Conservation (phyloP, 2,113 vertebrate genomes). For the Nannospalax galili region DNA sequence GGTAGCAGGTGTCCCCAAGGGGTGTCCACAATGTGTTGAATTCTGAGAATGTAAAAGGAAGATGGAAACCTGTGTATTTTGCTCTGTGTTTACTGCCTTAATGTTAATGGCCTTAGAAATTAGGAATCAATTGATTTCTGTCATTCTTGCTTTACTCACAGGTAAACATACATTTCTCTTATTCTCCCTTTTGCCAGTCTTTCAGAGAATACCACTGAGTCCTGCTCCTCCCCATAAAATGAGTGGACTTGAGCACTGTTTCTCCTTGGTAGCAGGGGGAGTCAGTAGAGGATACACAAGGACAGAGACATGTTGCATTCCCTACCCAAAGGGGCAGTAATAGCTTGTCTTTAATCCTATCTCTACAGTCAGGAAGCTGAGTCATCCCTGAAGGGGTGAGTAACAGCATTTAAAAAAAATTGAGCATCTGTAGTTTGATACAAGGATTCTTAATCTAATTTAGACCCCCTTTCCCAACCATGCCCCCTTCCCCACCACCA, state of each 20-base stretch:
- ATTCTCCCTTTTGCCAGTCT: not conserved
- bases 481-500: too few relatives aligned
- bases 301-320: accelerated
- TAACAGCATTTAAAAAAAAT: too few relatives aligned
- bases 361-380: not conserved
- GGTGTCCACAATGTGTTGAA: not conserved
- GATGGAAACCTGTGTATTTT: not conserved
- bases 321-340: not conserved
- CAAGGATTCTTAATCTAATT: too few relatives aligned
- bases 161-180: not conserved
- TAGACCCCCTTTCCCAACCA: too few relatives aligned
- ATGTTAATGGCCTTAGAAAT: too few relatives aligned
- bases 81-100: too few relatives aligned
- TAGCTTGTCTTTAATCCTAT: not conserved
- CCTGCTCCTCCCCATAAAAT: not conserved
- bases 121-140: not conserved
- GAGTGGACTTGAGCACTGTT: not conserved
- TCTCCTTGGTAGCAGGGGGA: not conserved
- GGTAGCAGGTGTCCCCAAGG: not conserved
- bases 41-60: not conserved
- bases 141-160: not conserved
- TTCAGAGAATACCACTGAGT: not conserved
- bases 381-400: not conserved
- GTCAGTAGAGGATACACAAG: not conserved
- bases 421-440: too few relatives aligned